Evolutionary conservation across 2,888 invertebrate genomes (phyloP).

Genomic region (Camponotus fellah): DNA sequence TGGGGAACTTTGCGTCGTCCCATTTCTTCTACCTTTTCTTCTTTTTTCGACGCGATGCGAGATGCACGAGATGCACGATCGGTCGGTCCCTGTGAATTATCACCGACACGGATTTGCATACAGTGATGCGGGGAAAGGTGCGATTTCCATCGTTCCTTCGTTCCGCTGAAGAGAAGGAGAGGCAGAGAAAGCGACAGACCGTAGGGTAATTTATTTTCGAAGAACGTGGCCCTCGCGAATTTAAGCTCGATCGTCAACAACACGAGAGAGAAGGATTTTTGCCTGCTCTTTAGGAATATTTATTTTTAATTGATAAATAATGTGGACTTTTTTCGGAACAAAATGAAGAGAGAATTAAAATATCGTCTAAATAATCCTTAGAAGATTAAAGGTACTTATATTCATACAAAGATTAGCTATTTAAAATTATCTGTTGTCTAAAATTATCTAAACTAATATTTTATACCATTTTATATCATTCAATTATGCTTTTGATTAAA

Average conservation of each 20-base stretch:
- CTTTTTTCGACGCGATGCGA: slow-evolving; percentile 47
- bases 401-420: not conserved
- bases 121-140: slow-evolving; percentile 57
- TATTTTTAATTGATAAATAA: not conserved
- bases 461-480: not conserved
- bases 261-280: not conserved
- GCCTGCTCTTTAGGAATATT: not conserved
- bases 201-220: slow-evolving; percentile 27
- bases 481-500: not conserved
- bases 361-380: not conserved
- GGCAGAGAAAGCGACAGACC: slow-evolving; percentile 52
- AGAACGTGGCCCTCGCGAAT: not conserved
- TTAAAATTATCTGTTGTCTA: no score
- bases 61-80: slow-evolving; percentile 68
- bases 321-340: not conserved
- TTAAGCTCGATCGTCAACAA: not conserved
- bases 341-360: not conserved
- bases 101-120: slow-evolving; percentile 63
- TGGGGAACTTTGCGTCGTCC: slow-evolving; percentile 31
- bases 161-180: slow-evolving; percentile 1
- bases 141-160: slow-evolving; percentile 58
- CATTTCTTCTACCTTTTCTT: slow-evolving; percentile 52
- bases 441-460: not conserved
- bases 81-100: slow-evolving; percentile 63
- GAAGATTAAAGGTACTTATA: not conserved